Evolutionary conservation across 2,888 invertebrate genomes (phyloP).

Genomic region (Agapostemon virescens): DNA sequence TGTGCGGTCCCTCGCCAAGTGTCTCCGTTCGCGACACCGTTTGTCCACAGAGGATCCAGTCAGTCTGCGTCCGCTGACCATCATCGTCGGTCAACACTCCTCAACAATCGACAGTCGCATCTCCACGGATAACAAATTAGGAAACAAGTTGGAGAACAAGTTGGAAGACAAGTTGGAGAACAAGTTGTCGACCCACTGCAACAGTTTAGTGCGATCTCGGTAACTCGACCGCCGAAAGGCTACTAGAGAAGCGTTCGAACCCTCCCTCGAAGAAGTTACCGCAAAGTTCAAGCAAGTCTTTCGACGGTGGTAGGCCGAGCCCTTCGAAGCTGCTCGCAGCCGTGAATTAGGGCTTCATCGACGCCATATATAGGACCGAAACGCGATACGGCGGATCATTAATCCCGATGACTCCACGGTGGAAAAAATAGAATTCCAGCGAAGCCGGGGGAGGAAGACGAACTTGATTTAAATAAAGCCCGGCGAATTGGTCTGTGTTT

Average conservation of each 20-base stretch:
- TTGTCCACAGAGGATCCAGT: conserved; percentile 30
- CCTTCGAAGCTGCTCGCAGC: neutral
- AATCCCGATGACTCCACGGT: neutral
- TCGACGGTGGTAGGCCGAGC: neutral
- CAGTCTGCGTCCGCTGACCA: conserved; percentile 26
- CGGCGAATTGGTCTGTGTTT: neutral
- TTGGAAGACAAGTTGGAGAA: too few species aligned
- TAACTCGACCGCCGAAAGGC: too few species aligned
- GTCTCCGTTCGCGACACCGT: conserved; percentile 12
- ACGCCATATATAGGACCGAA: conserved; percentile 1
- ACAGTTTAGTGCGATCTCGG: neutral
- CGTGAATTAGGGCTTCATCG: neutral
- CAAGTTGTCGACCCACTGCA: too few species aligned
- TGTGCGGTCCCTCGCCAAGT: conserved; percentile 9
- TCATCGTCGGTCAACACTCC: conserved; percentile 37
- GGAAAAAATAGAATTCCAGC: conserved; percentile 24
- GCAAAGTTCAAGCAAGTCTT: neutral
- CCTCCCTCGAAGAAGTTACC: neutral
- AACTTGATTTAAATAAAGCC: conserved; percentile 13
- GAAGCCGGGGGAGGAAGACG: conserved; percentile 10
- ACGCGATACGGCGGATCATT: neutral
- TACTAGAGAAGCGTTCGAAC: too few species aligned
- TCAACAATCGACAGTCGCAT: neutral
- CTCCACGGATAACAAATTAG: neutral
- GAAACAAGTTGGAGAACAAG: too few species aligned